Evolutionary conservation across 2,888 invertebrate genomes (phyloP).

Genomic region (Caenorhabditis uteleia): DNA sequence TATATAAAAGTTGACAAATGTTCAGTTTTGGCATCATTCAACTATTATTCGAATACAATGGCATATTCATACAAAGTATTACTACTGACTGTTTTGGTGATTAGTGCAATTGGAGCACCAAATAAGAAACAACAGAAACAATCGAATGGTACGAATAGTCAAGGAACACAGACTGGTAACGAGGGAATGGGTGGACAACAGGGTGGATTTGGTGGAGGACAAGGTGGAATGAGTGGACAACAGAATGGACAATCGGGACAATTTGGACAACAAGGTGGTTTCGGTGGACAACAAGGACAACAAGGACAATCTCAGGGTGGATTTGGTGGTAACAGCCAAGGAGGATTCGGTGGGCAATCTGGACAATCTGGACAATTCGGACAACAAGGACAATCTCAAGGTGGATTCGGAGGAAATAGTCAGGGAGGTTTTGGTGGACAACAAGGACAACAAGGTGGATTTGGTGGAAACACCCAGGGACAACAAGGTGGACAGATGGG

Average conservation of each 20-base stretch:
- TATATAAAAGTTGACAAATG: no score
- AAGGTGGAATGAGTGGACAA: constrained; percentile 10
- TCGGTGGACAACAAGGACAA: constrained; percentile 3
- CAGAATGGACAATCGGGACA: not conserved
- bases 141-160: no score
- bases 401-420: constrained; percentile 5
- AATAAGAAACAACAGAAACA: no score
- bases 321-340: constrained; percentile 8
- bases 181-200: constrained; percentile 6
- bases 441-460: not conserved
- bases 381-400: constrained; percentile 3
- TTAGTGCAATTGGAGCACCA: no score
- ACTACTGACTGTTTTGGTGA: no score
- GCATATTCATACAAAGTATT: no score
- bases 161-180: no score
- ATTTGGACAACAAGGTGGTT: constrained; percentile 3
- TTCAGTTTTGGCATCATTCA: no score
- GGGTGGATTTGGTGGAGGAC: constrained; percentile 11
- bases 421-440: constrained; percentile 3
- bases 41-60: no score
- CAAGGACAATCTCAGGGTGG: constrained; percentile 4
- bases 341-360: constrained; percentile 8
- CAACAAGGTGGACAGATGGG: constrained; percentile 3
- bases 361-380: constrained; percentile 9
- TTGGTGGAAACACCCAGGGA: constrained; percentile 7